These are phyloP conservation scores for Etheostoma spectabile DNA, from an alignment of 2,113 vertebrate species.

Conservation along the genomic window DNA sequence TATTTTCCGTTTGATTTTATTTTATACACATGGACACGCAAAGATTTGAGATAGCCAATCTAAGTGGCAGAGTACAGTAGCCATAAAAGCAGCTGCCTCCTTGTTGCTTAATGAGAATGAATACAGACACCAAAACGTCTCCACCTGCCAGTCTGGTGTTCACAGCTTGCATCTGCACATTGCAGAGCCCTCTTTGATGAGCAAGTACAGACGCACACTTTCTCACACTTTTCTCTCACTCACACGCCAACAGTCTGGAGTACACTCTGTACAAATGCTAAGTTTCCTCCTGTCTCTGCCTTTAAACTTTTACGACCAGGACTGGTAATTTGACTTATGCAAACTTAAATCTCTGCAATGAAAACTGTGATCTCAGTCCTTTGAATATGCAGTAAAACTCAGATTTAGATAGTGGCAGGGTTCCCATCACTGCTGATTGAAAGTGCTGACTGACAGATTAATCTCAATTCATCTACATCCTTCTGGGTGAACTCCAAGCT, in stretches of 20 bases:
- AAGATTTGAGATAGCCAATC: constrained; percentile 4
- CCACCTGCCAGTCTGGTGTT: constrained; percentile 46
- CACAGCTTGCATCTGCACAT: constrained; percentile 56
- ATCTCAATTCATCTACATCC: constrained; percentile 18
- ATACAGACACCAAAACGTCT: constrained; percentile 54
- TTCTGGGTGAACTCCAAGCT: too few relatives aligned
- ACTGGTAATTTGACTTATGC: constrained; percentile 44
- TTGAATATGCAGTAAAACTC: constrained; percentile 62
- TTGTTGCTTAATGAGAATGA: constrained; percentile 72
- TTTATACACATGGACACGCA: constrained; percentile 2
- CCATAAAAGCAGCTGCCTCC: constrained; percentile 38
- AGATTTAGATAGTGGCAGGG: constrained; percentile 54
- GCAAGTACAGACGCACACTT: background rate
- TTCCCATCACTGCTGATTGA: constrained; percentile 53
- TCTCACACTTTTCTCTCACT: background rate
- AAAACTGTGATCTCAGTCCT: constrained; percentile 60
- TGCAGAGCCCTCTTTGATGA: constrained; percentile 18
- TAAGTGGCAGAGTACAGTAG: constrained; percentile 40
- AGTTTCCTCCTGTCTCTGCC: constrained; percentile 12
- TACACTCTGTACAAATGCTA: constrained; percentile 13
- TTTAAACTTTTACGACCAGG: constrained; percentile 54
- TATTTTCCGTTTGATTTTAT: constrained; percentile 18
- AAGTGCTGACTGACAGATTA: constrained; percentile 53
- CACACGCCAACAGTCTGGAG: background rate
- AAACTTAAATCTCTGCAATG: constrained; percentile 37